phyloP scores from a whole-genome alignment of 2,888 invertebrate species.

The Bimastos eiseni region DNA sequence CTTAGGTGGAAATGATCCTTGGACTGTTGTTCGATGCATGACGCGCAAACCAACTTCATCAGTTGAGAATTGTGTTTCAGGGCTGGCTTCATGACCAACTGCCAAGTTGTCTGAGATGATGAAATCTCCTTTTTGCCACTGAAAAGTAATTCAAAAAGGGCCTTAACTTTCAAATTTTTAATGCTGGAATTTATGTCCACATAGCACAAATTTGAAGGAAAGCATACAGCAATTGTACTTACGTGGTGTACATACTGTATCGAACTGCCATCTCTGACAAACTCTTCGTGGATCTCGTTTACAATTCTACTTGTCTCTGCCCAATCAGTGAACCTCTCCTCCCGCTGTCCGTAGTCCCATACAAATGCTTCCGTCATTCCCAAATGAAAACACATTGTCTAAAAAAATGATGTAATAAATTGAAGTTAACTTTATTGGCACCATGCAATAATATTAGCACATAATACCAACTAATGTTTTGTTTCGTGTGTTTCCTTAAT shows the following conservation, averaged over 20 bases:
- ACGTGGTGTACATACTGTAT: constrained; percentile 43
- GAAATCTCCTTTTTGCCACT: constrained; percentile 58
- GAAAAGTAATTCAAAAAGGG: constrained; percentile 37
- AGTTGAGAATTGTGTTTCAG: constrained; percentile 52
- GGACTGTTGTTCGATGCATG: constrained; percentile 54
- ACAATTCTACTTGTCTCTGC: constrained; percentile 49
- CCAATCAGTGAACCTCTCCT: constrained; percentile 47
- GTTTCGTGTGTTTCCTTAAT: neutral
- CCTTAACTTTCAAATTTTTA: neutral
- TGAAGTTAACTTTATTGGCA: neutral
- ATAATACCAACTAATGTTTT: neutral
- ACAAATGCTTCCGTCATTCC: constrained; percentile 56
- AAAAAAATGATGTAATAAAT: constrained; percentile 16
- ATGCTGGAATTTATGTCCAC: neutral
- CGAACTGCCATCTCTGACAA: constrained; percentile 40
- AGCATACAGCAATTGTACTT: constrained; percentile 14
- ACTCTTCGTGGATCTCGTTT: constrained; percentile 53
- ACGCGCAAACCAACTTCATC: constrained; percentile 53
- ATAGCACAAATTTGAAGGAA: neutral
- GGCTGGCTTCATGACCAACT: constrained; percentile 56
- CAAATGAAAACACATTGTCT: constrained; percentile 57
- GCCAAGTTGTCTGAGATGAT: constrained; percentile 58
- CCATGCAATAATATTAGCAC: neutral
- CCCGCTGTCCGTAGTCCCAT: constrained; percentile 50
- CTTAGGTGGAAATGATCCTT: constrained; percentile 47